Percentiles rank a stretch among this genome's conserved stretches.
Conservation (phyloP, 2,888 invertebrate genomes). For the Oxycera nigricornis region DNA sequence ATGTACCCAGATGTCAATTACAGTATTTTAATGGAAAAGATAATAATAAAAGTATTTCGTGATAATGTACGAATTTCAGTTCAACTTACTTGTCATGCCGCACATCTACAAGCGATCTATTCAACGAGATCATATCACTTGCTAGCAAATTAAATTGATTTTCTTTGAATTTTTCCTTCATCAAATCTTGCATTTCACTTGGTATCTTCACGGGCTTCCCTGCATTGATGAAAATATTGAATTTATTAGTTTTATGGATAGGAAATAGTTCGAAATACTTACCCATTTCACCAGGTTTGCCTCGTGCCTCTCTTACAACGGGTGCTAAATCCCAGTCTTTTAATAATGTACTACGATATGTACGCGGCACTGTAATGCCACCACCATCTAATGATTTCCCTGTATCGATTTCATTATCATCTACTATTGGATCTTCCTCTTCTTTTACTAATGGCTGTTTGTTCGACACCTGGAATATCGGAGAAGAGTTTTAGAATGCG, state of each 20-base stretch:
- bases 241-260: background rate
- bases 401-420: conserved; percentile 62
- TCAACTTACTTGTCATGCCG: conserved; percentile 84
- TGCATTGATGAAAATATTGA: conserved; percentile 50
- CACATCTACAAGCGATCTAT: conserved; percentile 93
- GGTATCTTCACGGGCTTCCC: conserved; percentile 88
- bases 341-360: conserved; percentile 63
- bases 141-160: conserved; percentile 99
- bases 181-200: conserved; percentile 81
- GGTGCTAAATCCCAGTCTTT: conserved; percentile 79
- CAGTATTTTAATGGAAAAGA: too few relatives aligned
- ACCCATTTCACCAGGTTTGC: conserved; percentile 90
- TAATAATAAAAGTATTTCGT: too few relatives aligned
- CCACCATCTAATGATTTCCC: conserved; percentile 58
- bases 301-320: conserved; percentile 70
- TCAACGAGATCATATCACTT: conserved; percentile 96
- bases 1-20: too few relatives aligned
- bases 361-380: conserved; percentile 57
- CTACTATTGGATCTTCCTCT: conserved; percentile 60
- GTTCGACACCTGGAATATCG: background rate
- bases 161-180: conserved; percentile 95
- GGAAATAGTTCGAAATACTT: conserved; percentile 51
- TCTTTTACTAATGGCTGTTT: conserved; percentile 57
- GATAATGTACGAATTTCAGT: too few relatives aligned
- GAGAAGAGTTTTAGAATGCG: too few relatives aligned